These are phyloP conservation scores for Haemorhous mexicanus DNA, from an alignment of 2,113 vertebrate species.

Conservation along the genomic window DNA sequence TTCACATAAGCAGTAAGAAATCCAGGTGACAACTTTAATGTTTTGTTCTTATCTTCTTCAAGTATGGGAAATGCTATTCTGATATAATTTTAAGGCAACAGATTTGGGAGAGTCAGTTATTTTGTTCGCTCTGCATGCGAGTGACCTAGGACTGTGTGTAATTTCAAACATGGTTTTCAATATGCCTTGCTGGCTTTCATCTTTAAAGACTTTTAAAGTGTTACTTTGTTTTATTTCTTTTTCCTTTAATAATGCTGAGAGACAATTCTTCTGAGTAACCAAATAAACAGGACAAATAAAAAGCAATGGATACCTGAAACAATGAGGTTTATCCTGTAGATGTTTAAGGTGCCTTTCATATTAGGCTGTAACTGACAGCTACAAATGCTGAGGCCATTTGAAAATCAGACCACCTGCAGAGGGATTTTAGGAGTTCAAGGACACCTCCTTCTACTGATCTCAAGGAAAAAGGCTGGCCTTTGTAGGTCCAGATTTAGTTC, in stretches of 20 bases:
- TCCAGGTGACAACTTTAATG: background rate
- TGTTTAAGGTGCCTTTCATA: background rate
- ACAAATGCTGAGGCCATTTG: background rate
- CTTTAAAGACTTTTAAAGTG: background rate
- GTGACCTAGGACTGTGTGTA: background rate
- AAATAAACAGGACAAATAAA: background rate
- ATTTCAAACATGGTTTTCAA: background rate
- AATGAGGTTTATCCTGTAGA: background rate
- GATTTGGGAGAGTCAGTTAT: background rate
- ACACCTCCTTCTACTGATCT: background rate
- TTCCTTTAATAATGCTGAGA: background rate
- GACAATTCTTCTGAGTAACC: background rate
- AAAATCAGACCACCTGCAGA: background rate
- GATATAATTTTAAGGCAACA: background rate
- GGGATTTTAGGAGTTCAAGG: background rate
- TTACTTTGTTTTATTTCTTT: background rate
- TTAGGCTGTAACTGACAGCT: background rate
- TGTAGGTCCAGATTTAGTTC: background rate
- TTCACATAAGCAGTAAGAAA: background rate
- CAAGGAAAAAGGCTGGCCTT: background rate
- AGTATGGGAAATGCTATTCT: background rate
- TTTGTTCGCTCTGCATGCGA: background rate
- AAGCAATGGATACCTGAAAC: background rate
- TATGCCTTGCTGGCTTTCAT: background rate
- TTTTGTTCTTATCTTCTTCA: background rate